phyloP scores from a whole-genome alignment of 2,113 vertebrate species.

The Tursiops truncatus region DNA sequence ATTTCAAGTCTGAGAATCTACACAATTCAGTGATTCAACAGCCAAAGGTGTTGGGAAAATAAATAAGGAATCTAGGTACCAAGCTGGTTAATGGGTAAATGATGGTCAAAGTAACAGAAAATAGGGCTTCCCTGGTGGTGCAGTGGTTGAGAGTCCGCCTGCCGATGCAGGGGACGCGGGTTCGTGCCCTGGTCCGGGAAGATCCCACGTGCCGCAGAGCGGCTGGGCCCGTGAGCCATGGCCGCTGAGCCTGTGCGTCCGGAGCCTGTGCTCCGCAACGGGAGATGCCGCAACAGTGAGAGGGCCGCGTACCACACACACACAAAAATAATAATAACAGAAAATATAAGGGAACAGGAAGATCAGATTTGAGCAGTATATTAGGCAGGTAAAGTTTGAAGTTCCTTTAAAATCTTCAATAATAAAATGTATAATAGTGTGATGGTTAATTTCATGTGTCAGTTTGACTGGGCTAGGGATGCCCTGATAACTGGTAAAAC shows the following conservation, averaged over 20 bases:
- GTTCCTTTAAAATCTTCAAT: neutral
- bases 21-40: neutral
- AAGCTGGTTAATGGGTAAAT: neutral
- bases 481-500: neutral
- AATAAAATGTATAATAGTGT: neutral
- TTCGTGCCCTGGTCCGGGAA: too few species aligned
- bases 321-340: neutral
- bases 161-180: too few species aligned
- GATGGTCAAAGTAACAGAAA: neutral
- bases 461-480: neutral
- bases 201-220: too few species aligned
- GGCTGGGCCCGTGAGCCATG: too few species aligned
- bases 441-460: neutral
- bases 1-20: slow-evolving; percentile 9
- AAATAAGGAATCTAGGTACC: neutral
- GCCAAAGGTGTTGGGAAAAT: neutral
- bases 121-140: too few species aligned
- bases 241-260: too few species aligned
- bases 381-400: neutral
- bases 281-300: too few species aligned
- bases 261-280: too few species aligned
- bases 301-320: too few species aligned
- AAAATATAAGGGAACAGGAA: neutral
- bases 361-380: neutral
- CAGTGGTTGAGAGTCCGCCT: too few species aligned